Base-by-base conservation (phyloP, 2,113 vertebrate genomes). In the Petrocephalus zakoni region DNA sequence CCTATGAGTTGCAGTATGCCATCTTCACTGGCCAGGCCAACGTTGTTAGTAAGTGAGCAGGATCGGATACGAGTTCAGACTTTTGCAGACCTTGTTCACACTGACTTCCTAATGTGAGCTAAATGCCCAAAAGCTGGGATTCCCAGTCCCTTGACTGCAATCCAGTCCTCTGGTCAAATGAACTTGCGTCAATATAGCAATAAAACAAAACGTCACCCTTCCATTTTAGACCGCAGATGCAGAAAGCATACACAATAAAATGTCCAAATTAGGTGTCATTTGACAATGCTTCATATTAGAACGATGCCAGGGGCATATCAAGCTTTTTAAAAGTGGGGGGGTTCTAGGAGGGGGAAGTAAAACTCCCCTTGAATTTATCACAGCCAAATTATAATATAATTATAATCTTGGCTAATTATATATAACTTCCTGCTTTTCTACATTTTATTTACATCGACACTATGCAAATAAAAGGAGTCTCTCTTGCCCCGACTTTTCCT, bases 1-100 rank as follows among this genome's bases (percentile, higher is more conserved):
- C 98, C 1, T 99, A 99, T 0, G 98, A 99, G 92, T 95, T 99
- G 22, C 98, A 99, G 91, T 99, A 99, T 86, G 97, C 98, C 90
- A 99, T 99, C 93, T 99, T 97, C 94, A 99, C 98, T 3, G 98
- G 97, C 90, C 97, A 99, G 91, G 96, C 97, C 90, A 99, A 99
- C 1, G 96, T 99, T 89, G 95, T 99, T 93, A 99, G 98, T 99
- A 95, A 99, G 98, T 99, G 92, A 56, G 72, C n/a, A 72, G 2
- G 22, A 52, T 68, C 19, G 56, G 55, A 22, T 21, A 58, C 7
- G 21, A 21, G 56, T 22, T 58, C 58, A 8, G 68, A 34, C 29
- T 4, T 21, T 17, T 4, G 25, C 29, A 37, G 19, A 34, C 10
- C 68, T 34, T 25, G 10, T 72, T 37, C 68, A 72, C 13, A 72